Percentiles rank a stretch among this genome's conserved stretches.
Conservation (phyloP, 1,140 invertebrate genomes). For the Aphidius gifuensis region DNA sequence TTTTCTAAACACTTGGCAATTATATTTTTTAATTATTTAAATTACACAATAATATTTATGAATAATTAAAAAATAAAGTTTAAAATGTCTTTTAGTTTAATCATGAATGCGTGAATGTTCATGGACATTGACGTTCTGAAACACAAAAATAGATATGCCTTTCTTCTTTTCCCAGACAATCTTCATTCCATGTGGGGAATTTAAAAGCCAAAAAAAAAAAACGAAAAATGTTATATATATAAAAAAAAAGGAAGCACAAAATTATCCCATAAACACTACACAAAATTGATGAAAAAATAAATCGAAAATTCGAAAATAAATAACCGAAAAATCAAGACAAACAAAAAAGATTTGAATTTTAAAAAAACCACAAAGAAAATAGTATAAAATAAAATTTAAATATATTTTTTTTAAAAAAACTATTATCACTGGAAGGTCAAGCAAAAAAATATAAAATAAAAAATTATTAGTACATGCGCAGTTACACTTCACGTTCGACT, state of each 20-base stretch:
- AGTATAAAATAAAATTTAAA: no score
- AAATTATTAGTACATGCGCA: not conserved
- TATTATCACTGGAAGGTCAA: no score
- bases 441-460: no score
- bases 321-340: no score
- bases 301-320: no score
- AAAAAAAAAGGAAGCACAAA: not conserved
- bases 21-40: no score
- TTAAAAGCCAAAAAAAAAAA: not conserved
- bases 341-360: not conserved
- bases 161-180: slow-evolving; percentile 1
- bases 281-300: not conserved
- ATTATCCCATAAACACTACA: not conserved
- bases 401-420: no score
- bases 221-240: not conserved
- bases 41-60: no score
- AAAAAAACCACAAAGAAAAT: not conserved
- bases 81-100: not conserved
- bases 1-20: no score
- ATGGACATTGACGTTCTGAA: not conserved
- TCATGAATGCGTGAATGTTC: not conserved
- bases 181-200: not conserved
- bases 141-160: slow-evolving; percentile 5
- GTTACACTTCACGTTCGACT: slow-evolving; percentile 22
- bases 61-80: not conserved